phyloP scores from a whole-genome alignment of 2,797 vertebrate genomes.

The Spea hammondii region DNA sequence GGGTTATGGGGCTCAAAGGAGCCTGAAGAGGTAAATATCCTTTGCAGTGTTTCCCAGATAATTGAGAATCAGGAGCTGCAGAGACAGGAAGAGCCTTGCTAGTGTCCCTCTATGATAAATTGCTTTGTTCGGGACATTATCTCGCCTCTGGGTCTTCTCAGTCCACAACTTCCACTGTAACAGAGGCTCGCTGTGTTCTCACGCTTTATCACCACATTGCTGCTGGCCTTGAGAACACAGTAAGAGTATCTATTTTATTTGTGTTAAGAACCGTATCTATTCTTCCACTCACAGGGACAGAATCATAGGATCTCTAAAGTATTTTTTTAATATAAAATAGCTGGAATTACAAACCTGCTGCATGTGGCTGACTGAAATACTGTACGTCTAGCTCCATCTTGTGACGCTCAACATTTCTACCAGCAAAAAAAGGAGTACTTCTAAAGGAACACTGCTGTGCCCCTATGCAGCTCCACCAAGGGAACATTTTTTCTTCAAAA shows the following conservation, averaged over 20 bases:
- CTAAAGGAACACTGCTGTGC: no score
- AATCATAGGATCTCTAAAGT: background rate
- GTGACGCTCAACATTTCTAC: background rate
- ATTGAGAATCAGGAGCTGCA: background rate
- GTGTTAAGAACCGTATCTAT: background rate
- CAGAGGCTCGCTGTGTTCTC: background rate
- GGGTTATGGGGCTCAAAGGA: no score
- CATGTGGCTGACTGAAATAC: background rate
- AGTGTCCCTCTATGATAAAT: background rate
- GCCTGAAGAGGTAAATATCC: no score
- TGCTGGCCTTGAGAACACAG: conserved; percentile 3
- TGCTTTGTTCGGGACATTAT: background rate
- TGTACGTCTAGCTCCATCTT: background rate
- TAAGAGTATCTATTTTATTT: no score
- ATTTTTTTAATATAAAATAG: background rate
- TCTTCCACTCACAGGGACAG: background rate
- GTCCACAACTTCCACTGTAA: background rate
- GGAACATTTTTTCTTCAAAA: no score
- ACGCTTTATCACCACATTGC: background rate
- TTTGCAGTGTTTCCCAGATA: background rate
- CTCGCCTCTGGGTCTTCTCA: conserved; percentile 3
- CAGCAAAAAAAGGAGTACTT: no score
- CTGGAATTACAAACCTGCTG: background rate
- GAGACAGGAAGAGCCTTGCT: background rate
- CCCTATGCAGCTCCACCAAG: no score